A percentile compares a stretch with the other conserved stretches of the same genome.
Evolutionary conservation across 1,140 invertebrate genomes (phyloP).

Genomic region (Aporrectodea caliginosa): DNA sequence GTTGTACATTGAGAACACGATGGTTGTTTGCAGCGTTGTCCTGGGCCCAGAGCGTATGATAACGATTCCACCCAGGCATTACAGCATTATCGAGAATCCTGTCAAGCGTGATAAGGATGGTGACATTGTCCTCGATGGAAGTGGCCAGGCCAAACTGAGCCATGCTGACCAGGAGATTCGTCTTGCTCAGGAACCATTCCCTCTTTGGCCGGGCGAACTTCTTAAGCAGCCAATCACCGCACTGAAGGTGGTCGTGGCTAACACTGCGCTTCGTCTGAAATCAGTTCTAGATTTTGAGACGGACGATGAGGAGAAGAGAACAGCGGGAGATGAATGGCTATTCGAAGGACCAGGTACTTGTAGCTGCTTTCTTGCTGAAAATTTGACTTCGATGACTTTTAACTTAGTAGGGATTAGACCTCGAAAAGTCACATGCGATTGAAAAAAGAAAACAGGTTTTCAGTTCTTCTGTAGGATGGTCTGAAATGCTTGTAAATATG

Average conservation of each 20-base stretch:
- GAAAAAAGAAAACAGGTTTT: too few relatives aligned
- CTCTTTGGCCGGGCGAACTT: slow-evolving; percentile 59
- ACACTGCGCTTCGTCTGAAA: slow-evolving; percentile 54
- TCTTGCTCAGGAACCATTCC: slow-evolving; percentile 60
- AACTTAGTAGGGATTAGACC: neutral
- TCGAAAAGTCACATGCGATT: neutral
- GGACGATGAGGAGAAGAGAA: slow-evolving; percentile 47
- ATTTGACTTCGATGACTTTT: neutral
- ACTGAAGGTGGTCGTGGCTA: slow-evolving; percentile 57
- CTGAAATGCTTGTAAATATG: too few relatives aligned
- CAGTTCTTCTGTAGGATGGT: too few relatives aligned
- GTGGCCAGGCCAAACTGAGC: slow-evolving; percentile 54
- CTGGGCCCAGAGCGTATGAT: slow-evolving; percentile 57
- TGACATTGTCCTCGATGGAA: slow-evolving; percentile 48
- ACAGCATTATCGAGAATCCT: slow-evolving; percentile 59
- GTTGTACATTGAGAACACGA: neutral
- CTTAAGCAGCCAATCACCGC: slow-evolving; percentile 54
- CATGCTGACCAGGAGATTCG: slow-evolving; percentile 59
- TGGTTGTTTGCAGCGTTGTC: slow-evolving; percentile 44
- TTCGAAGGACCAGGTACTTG: slow-evolving; percentile 60
- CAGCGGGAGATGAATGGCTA: slow-evolving; percentile 59
- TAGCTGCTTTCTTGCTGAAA: too few relatives aligned
- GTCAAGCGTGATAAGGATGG: slow-evolving; percentile 51
- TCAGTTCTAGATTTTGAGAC: slow-evolving; percentile 57
- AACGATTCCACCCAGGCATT: slow-evolving; percentile 59